These are phyloP conservation scores for Pararge aegeria DNA, from an alignment of 1,140 invertebrate species.

Conservation along the genomic window DNA sequence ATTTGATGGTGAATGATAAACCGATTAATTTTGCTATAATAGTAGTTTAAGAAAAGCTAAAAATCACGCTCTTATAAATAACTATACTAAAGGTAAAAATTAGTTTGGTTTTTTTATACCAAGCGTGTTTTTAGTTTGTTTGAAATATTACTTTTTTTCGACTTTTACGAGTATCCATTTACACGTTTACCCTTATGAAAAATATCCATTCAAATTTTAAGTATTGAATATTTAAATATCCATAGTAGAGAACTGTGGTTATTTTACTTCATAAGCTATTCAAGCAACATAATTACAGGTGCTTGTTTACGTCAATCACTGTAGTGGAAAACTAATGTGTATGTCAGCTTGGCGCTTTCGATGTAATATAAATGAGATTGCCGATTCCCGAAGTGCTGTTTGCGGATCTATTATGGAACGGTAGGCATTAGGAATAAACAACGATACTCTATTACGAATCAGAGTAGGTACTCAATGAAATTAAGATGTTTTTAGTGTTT, in stretches of 20 bases:
- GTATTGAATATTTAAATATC: not conserved
- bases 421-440: not conserved
- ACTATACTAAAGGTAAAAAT: no score
- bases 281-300: constrained; percentile 55
- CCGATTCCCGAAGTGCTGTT: not conserved
- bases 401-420: constrained; percentile 2
- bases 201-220: not conserved
- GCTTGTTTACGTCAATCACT: constrained; percentile 60
- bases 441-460: not conserved
- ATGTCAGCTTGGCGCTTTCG: constrained; percentile 15
- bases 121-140: no score
- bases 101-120: no score
- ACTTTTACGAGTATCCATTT: no score
- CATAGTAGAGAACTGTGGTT: constrained; percentile 11
- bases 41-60: no score
- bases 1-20: no score
- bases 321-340: constrained; percentile 46
- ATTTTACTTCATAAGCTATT: constrained; percentile 50
- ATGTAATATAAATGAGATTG: constrained; percentile 23
- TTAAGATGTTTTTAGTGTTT: no score
- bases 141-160: no score
- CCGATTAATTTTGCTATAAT: no score
- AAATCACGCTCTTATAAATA: no score
- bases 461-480: no score
- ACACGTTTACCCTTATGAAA: no score